Evolutionary conservation across 2,113 vertebrate species (phyloP).

Genomic region (Tetraodon nigroviridis): DNA sequence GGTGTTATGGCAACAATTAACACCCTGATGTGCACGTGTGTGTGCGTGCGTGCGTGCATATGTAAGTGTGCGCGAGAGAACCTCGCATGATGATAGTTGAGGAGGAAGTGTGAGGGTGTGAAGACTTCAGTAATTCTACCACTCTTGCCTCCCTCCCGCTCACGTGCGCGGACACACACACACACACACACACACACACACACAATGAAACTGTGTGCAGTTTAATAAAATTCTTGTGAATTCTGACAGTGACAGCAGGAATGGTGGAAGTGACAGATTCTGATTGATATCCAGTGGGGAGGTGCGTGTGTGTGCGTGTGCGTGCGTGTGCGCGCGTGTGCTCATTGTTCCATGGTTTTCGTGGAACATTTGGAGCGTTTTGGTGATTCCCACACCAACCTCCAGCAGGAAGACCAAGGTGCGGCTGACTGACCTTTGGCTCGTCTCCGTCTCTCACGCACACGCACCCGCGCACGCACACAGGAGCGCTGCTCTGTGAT

Average conservation of each 20-base stretch:
- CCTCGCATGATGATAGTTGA: slow-evolving; percentile 17
- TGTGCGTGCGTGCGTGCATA: slow-evolving; percentile 19
- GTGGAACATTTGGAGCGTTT: no score
- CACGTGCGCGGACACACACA: slow-evolving; percentile 29
- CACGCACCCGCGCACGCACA: no score
- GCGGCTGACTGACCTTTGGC: neutral
- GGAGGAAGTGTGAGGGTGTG: slow-evolving; percentile 24
- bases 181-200: slow-evolving; percentile 49
- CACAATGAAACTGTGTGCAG: slow-evolving; percentile 67
- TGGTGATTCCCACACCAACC: no score
- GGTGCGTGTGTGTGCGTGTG: slow-evolving; percentile 18
- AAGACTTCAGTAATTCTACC: slow-evolving; percentile 55
- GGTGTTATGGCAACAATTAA: slow-evolving; percentile 77
- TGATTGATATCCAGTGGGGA: slow-evolving; percentile 77
- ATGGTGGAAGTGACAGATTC: slow-evolving; percentile 72
- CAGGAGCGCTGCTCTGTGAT: no score
- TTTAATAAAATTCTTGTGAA: slow-evolving; percentile 73
- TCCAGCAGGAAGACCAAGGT: slow-evolving; percentile 1
- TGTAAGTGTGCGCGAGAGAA: slow-evolving; percentile 1
- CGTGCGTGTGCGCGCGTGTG: neutral
- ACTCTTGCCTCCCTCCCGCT: slow-evolving; percentile 1
- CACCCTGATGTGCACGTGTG: slow-evolving; percentile 54
- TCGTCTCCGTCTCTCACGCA: no score
- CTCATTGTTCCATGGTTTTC: no score
- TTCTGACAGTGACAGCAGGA: slow-evolving; percentile 72